These are phyloP conservation scores for Blastomussa wellsi DNA, from an alignment of 92 coral and sea anemone genomes.

Conservation along the genomic window DNA sequence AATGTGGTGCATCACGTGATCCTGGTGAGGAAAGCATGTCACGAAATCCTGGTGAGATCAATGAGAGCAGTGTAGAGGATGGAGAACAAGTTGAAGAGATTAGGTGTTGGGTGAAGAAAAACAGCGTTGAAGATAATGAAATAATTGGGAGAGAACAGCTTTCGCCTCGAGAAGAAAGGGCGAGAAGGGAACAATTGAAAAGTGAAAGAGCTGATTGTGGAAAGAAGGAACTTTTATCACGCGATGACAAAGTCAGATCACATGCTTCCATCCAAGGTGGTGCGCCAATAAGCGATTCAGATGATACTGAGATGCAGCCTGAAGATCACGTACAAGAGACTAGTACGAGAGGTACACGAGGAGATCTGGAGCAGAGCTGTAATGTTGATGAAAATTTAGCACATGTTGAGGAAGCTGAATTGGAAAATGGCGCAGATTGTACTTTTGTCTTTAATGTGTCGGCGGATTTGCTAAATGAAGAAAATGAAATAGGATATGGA, in stretches of 20 bases:
- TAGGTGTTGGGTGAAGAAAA: not conserved
- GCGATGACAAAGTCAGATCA: not conserved
- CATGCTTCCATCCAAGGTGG: not conserved
- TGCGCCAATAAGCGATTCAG: slow-evolving; percentile 4
- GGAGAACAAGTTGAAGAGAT: not conserved
- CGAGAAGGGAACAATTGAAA: not conserved
- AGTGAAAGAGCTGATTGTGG: not conserved
- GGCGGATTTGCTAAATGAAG: not conserved
- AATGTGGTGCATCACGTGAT: not conserved
- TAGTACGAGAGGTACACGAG: too few relatives aligned
- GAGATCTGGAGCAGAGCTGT: not conserved
- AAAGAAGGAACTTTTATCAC: not conserved
- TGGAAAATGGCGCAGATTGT: not conserved
- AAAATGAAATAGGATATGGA: not conserved
- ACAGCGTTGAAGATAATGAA: not conserved
- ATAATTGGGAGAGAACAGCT: not conserved
- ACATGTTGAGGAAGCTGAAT: not conserved
- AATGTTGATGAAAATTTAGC: not conserved
- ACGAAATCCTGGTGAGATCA: not conserved
- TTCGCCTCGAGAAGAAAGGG: not conserved
- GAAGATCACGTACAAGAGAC: not conserved
- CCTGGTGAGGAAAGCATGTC: not conserved
- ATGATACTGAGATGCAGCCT: slow-evolving; percentile 7
- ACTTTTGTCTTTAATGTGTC: not conserved
- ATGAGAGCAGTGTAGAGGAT: not conserved